Evolutionary conservation across 2,797 vertebrate genomes (phyloP).

Genomic region (Podarcis lilfordi): DNA sequence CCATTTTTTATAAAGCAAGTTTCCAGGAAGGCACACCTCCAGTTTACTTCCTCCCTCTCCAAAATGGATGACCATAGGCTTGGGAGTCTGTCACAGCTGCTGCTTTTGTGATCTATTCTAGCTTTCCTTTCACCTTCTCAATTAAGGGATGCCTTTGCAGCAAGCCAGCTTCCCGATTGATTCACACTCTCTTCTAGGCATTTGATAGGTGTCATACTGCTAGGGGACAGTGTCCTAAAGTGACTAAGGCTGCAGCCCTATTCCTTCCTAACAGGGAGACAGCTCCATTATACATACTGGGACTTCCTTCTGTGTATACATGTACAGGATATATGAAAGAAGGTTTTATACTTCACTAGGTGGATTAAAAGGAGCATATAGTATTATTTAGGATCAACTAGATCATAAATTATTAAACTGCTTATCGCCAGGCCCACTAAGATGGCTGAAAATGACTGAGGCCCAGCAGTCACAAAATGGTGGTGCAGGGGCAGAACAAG

Average conservation of each 20-base stretch:
- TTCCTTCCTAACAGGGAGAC: background rate
- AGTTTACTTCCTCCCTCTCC: background rate
- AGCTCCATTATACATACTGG: background rate
- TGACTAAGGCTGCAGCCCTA: background rate
- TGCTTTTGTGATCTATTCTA: background rate
- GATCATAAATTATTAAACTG: background rate
- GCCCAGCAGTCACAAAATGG: no score
- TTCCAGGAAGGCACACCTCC: background rate
- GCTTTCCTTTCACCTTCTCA: background rate
- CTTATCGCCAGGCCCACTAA: no score
- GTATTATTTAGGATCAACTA: background rate
- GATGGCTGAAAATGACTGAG: no score
- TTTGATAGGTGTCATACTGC: background rate
- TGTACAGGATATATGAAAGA: conserved; percentile 16
- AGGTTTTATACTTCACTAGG: conserved; percentile 10
- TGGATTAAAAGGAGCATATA: background rate
- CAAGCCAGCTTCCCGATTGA: background rate
- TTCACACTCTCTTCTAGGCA: background rate
- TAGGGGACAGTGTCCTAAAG: background rate
- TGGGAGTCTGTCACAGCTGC: background rate
- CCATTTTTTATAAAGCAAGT: background rate
- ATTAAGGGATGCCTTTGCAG: background rate
- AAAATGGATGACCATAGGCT: background rate
- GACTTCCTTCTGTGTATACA: background rate
- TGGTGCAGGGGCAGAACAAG: no score